Evolutionary conservation across 2,113 vertebrate genomes (phyloP).

Genomic region (Rhadina sibilatrix): DNA sequence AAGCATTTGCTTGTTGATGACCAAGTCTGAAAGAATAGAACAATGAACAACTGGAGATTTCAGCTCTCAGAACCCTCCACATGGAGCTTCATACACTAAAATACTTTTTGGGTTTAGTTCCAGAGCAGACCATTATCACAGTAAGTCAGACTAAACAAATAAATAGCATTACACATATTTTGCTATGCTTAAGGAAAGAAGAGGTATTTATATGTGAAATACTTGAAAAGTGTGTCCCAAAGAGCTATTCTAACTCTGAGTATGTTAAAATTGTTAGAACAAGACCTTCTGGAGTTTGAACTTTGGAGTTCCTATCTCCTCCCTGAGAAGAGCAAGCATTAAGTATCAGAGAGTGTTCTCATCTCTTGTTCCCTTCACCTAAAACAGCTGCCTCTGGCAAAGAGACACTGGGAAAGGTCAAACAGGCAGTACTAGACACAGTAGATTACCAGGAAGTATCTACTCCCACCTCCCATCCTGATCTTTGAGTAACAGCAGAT

Average conservation of each 20-base stretch:
- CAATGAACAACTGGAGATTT: neutral
- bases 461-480: rapidly evolving
- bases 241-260: neutral
- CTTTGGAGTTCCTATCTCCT: too few species aligned
- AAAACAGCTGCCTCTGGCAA: neutral
- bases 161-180: neutral
- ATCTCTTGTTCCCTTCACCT: neutral
- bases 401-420: neutral
- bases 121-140: neutral
- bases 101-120: neutral
- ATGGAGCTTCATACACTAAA: neutral
- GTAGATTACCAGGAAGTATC: neutral
- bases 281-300: neutral
- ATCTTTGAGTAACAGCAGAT: neutral
- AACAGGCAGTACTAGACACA: neutral
- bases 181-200: neutral
- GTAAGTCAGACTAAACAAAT: neutral
- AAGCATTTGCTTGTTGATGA: neutral
- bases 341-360: neutral
- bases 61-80: neutral
- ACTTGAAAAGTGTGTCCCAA: neutral
- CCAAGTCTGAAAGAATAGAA: neutral
- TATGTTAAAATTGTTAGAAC: neutral
- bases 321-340: neutral
- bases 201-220: neutral